Evolutionary conservation across 2,888 invertebrate genomes (phyloP), one percentile per base, ranked within the genome.

Genomic region (Cataglyphis livida): DNA sequence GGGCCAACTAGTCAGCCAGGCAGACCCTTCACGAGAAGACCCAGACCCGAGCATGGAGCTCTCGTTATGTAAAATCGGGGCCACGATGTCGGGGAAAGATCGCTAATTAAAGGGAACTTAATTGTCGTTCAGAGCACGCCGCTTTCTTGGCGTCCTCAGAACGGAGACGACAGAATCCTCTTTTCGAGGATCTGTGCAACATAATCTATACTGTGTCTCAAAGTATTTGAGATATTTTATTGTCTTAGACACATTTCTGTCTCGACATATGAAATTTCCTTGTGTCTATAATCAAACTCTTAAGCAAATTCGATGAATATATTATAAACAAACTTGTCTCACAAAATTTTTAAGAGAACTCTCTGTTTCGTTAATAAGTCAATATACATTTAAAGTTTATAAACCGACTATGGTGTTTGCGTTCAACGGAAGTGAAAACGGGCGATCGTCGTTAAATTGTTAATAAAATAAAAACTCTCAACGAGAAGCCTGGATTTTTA

Each of bases 71-170:
- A 82, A 85, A 85, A 87, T 82, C 88, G 44, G 9, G 59, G 59
- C 73, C 78, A 51, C 74, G 79, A 51, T 64, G 71, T 54, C 61
- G 25, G 65, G 21, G 62, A 41, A 41, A 57, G 38, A 78, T 78
- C 73, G 74, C 83, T 90, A 87, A 90, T 90, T 89, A 84, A 88
- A 85, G 71, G 65, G 61, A 62, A 75, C 74, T 81, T 65, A 68
- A 87, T 84, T 84, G 78, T 78, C 66, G 41, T 78, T 83, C 78
- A 15, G 18, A 35, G 21, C 41, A 79, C 28, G 59, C 51, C 41
- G 41, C 59, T 81, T 71, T 76, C 76, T 81, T 74, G 59, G 44
- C 73, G 44, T 76, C 70, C 25, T n/a, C 54, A n/a, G 25, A 32
- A 38, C 9, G 5, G 3, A 51, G 38, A 35, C 12, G 41, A 12